A percentile compares a stretch with the other conserved stretches of the same genome.
phyloP scores from a whole-genome alignment of 2,888 invertebrate species.

The Polyommatus iphigenia region DNA sequence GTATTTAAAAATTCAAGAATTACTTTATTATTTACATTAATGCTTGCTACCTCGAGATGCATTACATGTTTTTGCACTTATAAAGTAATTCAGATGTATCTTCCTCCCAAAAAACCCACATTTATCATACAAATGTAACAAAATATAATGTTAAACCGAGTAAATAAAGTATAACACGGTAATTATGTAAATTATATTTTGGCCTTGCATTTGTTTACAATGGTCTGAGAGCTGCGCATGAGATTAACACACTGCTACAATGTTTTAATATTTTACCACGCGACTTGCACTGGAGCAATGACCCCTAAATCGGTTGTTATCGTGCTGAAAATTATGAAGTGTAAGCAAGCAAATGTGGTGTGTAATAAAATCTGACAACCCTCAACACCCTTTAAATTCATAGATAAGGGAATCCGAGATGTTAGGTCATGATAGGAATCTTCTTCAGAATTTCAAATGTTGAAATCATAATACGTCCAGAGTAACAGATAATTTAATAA shows the following conservation, averaged over 20 bases:
- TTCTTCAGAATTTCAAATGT: not conserved
- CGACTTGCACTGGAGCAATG: not conserved
- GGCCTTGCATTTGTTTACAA: slow-evolving; percentile 22
- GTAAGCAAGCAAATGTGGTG: not conserved
- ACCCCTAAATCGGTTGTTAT: not conserved
- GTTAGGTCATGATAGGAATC: no score
- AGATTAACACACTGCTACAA: not conserved
- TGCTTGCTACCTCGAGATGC: no score
- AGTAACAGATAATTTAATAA: no score
- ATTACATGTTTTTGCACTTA: no score
- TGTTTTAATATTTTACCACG: slow-evolving; percentile 6
- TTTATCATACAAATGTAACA: not conserved
- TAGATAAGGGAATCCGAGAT: no score
- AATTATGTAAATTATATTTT: slow-evolving; percentile 10
- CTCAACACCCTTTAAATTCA: no score
- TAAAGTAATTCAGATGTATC: not conserved
- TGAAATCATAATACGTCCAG: not conserved
- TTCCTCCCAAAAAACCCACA: not conserved
- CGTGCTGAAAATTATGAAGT: not conserved
- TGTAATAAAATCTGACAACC: not conserved
- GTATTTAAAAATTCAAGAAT: no score
- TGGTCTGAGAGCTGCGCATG: not conserved
- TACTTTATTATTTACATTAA: no score
- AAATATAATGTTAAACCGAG: not conserved
- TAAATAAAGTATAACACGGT: not conserved